Percentiles rank a stretch among this genome's conserved stretches.
Evolutionary conservation across 2,888 invertebrate genomes (phyloP).

Genomic region (Aromia moschata): DNA sequence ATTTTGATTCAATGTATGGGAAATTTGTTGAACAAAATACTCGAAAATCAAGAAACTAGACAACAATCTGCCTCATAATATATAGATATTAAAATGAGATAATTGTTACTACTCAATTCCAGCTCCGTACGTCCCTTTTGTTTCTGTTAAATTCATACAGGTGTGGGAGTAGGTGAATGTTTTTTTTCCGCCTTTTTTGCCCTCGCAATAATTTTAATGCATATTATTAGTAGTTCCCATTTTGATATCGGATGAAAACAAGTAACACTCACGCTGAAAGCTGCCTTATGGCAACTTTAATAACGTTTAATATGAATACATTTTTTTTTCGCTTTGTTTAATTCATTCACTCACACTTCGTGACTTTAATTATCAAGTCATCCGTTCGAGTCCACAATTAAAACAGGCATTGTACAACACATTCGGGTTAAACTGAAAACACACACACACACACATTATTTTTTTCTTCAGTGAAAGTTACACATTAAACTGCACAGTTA

Average conservation of each 20-base stretch:
- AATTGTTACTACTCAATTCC: too few species aligned
- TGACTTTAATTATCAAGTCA: neutral
- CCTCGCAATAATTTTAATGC: too few species aligned
- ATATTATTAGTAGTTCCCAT: too few species aligned
- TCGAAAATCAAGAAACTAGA: too few species aligned
- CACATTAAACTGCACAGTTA: slow-evolving; percentile 13
- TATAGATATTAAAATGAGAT: too few species aligned
- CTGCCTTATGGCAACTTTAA: neutral
- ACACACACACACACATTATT: slow-evolving; percentile 12
- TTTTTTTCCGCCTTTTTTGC: too few species aligned
- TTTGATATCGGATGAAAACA: neutral
- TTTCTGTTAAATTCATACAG: too few species aligned
- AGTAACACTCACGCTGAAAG: neutral
- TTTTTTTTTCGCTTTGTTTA: neutral
- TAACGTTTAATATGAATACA: neutral
- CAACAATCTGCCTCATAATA: too few species aligned
- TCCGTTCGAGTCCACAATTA: neutral
- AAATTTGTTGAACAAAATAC: too few species aligned
- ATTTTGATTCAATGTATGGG: too few species aligned
- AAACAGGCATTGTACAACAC: slow-evolving; percentile 3
- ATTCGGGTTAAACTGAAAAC: slow-evolving; percentile 12
- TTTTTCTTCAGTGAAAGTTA: slow-evolving; percentile 15
- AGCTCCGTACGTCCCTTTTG: too few species aligned
- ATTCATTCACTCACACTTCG: neutral
- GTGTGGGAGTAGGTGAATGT: too few species aligned